These are phyloP conservation scores for Orientallactaga bullata DNA, from an alignment of 2,113 vertebrate species.

Conservation along the genomic window DNA sequence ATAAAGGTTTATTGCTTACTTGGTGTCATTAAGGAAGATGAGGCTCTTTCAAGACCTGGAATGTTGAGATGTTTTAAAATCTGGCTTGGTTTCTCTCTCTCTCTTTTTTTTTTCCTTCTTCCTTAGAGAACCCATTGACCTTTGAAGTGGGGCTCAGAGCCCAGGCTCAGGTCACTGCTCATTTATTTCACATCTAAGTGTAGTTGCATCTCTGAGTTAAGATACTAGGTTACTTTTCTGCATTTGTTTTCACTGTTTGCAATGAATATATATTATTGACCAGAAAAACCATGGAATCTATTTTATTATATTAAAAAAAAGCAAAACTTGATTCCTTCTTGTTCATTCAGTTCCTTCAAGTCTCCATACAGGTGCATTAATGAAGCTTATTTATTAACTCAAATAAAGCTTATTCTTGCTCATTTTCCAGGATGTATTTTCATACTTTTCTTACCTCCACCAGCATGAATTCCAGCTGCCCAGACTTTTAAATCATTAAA, in stretches of 20 bases:
- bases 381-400: conserved; percentile 28
- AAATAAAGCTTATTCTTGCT: conserved; percentile 18
- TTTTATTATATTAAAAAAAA: conserved; percentile 50
- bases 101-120: background rate
- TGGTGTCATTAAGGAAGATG: background rate
- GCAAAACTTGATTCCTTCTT: conserved; percentile 11
- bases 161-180: background rate
- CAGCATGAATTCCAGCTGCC: background rate
- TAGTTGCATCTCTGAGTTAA: background rate
- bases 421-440: conserved; percentile 5
- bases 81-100: background rate
- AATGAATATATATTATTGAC: background rate
- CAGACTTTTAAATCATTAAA: background rate
- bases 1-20: background rate
- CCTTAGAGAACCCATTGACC: background rate
- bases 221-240: background rate
- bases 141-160: background rate
- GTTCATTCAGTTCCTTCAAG: conserved; percentile 5
- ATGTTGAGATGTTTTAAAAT: conserved; percentile 7
- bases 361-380: background rate
- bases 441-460: background rate
- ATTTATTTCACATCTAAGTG: background rate
- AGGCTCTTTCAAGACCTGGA: background rate
- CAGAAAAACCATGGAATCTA: background rate
- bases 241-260: conserved; percentile 45